Percentiles rank a stretch among this genome's conserved stretches.
Evolutionary conservation across 2,888 invertebrate genomes (phyloP).

Genomic region (Dryadula phaetusa): DNA sequence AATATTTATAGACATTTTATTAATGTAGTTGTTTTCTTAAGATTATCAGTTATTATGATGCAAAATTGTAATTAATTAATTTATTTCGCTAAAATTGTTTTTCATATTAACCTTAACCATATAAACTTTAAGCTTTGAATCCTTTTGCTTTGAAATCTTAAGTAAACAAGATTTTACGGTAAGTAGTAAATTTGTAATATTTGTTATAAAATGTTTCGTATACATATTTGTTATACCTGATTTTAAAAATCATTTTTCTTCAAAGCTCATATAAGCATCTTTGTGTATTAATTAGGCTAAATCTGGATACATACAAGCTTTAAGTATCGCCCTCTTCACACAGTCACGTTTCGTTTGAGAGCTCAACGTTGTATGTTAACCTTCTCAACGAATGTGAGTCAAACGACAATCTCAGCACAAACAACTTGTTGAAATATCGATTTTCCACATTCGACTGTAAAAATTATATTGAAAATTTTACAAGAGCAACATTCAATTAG

Average conservation of each 20-base stretch:
- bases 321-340: conserved; percentile 25
- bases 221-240: not conserved
- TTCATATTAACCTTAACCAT: too few relatives aligned
- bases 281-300: conserved; percentile 31
- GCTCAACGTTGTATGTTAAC: conserved; percentile 20
- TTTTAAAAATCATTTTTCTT: not conserved
- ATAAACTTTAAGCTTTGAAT: too few relatives aligned
- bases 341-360: conserved; percentile 34
- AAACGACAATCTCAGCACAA: conserved; percentile 21
- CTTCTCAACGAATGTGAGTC: conserved; percentile 23
- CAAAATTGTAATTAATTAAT: not conserved
- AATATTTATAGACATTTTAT: not conserved
- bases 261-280: conserved; percentile 3
- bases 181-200: too few relatives aligned
- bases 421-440: conserved; percentile 30
- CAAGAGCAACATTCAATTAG: conserved; percentile 15
- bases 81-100: too few relatives aligned
- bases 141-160: not conserved
- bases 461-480: conserved; percentile 18
- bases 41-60: not conserved
- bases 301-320: conserved; percentile 28
- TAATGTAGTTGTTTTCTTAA: not conserved
- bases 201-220: too few relatives aligned
- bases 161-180: too few relatives aligned
- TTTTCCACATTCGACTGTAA: conserved; percentile 20